A percentile compares a stretch with the other conserved stretches of the same genome.
Conservation (phyloP, 2,888 invertebrate genomes). For the Lamproptera curius region DNA sequence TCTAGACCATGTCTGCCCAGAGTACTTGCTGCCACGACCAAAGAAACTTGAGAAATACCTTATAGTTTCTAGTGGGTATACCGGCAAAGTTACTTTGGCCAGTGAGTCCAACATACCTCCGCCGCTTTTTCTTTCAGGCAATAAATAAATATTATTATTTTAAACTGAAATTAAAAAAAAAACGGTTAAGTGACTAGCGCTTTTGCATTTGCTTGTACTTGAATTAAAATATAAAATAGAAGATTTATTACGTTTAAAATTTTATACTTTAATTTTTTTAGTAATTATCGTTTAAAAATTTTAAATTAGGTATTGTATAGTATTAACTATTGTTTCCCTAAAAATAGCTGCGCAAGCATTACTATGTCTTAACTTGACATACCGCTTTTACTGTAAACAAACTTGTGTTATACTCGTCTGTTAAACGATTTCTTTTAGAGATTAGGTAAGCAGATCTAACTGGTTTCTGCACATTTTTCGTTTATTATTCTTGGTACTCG, state of each 20-base stretch:
- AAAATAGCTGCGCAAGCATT: background rate
- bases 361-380: constrained; percentile 22
- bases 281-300: background rate
- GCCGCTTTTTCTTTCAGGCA: too few species aligned
- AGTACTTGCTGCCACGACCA: too few species aligned
- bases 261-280: background rate
- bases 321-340: background rate
- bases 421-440: constrained; percentile 30
- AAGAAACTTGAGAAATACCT: too few species aligned
- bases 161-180: too few species aligned
- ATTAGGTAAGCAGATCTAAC: constrained; percentile 21
- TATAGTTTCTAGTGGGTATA: too few species aligned
- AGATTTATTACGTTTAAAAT: background rate
- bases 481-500: too few species aligned
- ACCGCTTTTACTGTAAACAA: constrained; percentile 30
- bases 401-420: constrained; percentile 22
- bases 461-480: too few species aligned
- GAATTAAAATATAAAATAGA: background rate
- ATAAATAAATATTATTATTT: too few species aligned
- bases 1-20: too few species aligned
- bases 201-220: background rate
- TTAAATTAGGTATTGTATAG: background rate
- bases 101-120: too few species aligned
- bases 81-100: too few species aligned
- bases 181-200: too few species aligned